Evolutionary conservation across 2,113 vertebrate genomes (phyloP).

Genomic region (Lutjanus erythropterus): DNA sequence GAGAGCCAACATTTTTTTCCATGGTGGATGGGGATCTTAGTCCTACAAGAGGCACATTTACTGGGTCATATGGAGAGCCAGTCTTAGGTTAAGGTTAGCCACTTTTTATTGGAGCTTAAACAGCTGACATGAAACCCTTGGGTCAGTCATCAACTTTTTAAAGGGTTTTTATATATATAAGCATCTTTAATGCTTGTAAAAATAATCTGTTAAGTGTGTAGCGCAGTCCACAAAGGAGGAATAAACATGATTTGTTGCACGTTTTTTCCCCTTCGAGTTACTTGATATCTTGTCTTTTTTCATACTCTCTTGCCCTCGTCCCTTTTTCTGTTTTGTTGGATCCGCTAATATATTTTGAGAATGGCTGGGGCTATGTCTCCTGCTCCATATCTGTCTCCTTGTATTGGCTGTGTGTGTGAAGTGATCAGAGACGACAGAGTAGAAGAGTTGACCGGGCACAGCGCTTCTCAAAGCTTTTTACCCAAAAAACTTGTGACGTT

Average conservation of each 20-base stretch:
- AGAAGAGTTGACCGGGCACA: conserved; percentile 15
- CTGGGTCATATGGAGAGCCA: conserved; percentile 16
- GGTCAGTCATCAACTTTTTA: conserved; percentile 9
- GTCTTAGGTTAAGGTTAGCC: background rate
- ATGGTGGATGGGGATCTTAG: conserved; percentile 14
- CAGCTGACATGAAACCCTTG: background rate
- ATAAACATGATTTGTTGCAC: background rate
- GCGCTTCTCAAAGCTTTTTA: conserved; percentile 20
- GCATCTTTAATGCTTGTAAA: background rate
- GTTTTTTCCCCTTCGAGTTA: background rate
- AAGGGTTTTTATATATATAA: background rate
- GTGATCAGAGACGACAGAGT: conserved; percentile 18
- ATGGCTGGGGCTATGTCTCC: conserved; percentile 15
- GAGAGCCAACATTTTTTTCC: background rate
- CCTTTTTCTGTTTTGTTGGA: background rate
- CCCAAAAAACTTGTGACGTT: background rate
- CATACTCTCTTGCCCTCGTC: background rate
- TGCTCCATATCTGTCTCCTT: conserved; percentile 71
- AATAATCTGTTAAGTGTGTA: background rate
- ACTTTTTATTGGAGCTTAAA: background rate
- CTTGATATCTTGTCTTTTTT: background rate
- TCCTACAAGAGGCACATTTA: conserved; percentile 26
- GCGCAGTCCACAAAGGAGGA: background rate
- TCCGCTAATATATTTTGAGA: background rate
- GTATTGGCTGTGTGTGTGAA: conserved; percentile 24